phyloP scores from a whole-genome alignment of 2,113 vertebrate species.

The Kryptolebias marmoratus region DNA sequence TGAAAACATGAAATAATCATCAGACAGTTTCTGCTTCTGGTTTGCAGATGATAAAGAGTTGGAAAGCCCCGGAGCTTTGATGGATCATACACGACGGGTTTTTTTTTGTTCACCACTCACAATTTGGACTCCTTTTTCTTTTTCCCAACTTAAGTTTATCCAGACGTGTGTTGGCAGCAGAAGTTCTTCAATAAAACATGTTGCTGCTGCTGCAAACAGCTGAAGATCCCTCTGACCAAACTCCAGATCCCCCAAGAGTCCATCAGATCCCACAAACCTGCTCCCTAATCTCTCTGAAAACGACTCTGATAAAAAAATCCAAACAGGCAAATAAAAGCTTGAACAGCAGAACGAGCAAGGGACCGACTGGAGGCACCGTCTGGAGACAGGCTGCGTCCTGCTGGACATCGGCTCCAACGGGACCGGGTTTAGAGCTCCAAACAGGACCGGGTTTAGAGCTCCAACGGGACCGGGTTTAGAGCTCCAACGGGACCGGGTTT shows the following conservation, averaged over 20 bases:
- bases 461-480: too few relatives aligned
- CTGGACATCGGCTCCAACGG: too few relatives aligned
- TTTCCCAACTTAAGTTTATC: not conserved
- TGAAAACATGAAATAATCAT: not conserved
- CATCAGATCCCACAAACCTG: not conserved
- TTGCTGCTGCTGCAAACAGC: slow-evolving; percentile 31
- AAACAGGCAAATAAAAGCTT: not conserved
- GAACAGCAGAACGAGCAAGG: too few relatives aligned
- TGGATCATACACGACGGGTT: not conserved
- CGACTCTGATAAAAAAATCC: not conserved
- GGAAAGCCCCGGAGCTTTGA: not conserved
- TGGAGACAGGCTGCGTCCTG: too few relatives aligned
- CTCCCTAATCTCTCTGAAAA: not conserved
- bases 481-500: too few relatives aligned
- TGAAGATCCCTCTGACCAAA: slow-evolving; percentile 2
- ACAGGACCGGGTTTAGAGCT: too few relatives aligned
- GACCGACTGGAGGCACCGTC: too few relatives aligned
- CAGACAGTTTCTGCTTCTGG: not conserved
- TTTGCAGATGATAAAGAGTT: not conserved
- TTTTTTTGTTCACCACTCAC: not conserved
- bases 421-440: too few relatives aligned
- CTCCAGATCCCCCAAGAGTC: not conserved
- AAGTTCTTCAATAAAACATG: slow-evolving; percentile 37
- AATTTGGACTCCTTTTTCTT: not conserved
- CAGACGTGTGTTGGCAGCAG: not conserved